Evolutionary conservation across 2,113 vertebrate genomes (phyloP).

Genomic region (Arizona elegans): DNA sequence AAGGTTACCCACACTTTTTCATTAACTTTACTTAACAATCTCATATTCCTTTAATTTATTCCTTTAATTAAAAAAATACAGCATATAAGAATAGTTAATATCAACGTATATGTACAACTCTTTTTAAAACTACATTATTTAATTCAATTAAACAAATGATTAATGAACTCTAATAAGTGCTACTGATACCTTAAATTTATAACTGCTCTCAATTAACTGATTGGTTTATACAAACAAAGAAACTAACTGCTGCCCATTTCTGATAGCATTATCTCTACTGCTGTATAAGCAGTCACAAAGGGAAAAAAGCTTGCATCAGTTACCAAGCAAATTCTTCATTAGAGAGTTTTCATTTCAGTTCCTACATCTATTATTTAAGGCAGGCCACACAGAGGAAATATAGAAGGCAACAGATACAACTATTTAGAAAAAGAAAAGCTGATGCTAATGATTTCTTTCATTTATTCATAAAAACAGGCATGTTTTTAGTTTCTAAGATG

Average conservation of each 20-base stretch:
- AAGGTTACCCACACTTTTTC: background rate
- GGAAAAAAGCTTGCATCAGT: conserved; percentile 7
- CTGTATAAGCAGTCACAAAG: background rate
- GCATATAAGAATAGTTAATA: background rate
- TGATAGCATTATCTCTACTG: conserved; percentile 18
- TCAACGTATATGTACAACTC: background rate
- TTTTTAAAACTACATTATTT: conserved; percentile 36
- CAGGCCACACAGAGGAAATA: conserved; percentile 29
- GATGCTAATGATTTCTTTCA: background rate
- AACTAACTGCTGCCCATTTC: background rate
- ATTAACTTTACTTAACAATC: background rate
- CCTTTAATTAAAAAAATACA: background rate
- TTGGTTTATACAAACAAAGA: conserved; percentile 43
- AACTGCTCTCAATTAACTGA: conserved; percentile 44
- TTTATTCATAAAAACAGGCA: background rate
- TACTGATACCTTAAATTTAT: conserved; percentile 45
- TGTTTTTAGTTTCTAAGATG: background rate
- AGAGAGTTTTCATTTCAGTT: conserved; percentile 41
- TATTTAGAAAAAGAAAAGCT: conserved; percentile 2
- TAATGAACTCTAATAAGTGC: background rate
- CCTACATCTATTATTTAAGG: conserved; percentile 60
- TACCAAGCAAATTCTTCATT: conserved; percentile 35
- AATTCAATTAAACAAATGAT: conserved; percentile 57
- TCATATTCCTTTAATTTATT: background rate
- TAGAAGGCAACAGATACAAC: background rate